Evolutionary conservation across 2,888 invertebrate species (phyloP).

Genomic region (Agrochola lota): DNA sequence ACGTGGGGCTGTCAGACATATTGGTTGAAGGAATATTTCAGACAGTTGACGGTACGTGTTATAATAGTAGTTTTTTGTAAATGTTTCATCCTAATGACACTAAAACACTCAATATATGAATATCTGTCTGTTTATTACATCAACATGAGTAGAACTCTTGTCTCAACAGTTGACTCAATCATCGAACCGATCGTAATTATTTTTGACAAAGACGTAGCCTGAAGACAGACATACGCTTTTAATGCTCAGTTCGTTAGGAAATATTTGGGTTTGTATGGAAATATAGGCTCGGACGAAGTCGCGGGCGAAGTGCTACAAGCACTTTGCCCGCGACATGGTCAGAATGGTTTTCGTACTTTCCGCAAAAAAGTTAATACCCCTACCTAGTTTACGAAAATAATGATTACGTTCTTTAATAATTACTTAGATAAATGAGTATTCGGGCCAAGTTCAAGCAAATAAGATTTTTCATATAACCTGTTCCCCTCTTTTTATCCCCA

Average conservation of each 20-base stretch:
- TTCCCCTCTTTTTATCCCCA: too few relatives aligned
- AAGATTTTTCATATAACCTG: too few relatives aligned
- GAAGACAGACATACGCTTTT: background rate
- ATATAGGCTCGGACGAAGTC: background rate
- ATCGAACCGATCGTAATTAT: background rate
- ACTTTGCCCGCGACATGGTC: background rate
- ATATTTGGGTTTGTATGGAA: background rate
- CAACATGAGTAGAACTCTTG: background rate
- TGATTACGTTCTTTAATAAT: too few relatives aligned
- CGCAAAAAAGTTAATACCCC: too few relatives aligned
- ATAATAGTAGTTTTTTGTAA: background rate
- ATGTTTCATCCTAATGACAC: background rate
- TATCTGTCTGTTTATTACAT: background rate
- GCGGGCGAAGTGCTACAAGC: too few relatives aligned
- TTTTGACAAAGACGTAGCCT: background rate
- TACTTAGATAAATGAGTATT: too few relatives aligned
- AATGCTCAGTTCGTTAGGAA: too few relatives aligned
- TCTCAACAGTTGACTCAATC: background rate
- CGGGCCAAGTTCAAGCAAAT: too few relatives aligned
- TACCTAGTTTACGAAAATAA: too few relatives aligned
- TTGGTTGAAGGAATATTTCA: constrained; percentile 77
- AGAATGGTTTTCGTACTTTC: too few relatives aligned
- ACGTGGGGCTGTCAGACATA: constrained; percentile 76
- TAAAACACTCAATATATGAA: background rate
- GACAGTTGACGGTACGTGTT: constrained; percentile 72